Evolutionary conservation across 2,113 vertebrate species (phyloP).

Genomic region (Pelecanus crispus): DNA sequence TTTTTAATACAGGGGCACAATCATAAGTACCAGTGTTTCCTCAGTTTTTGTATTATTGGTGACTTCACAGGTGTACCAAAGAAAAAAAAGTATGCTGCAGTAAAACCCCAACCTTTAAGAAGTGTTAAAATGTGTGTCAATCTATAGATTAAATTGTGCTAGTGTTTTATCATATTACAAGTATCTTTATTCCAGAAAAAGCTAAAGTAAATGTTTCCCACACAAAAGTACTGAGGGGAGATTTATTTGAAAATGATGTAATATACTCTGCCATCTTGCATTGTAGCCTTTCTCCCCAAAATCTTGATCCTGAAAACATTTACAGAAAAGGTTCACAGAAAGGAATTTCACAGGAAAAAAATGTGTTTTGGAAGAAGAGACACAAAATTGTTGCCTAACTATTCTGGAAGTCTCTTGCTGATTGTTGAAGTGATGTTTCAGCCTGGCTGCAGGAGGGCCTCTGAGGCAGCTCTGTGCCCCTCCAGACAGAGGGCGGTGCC

Average conservation of each 20-base stretch:
- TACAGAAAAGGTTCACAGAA: background rate
- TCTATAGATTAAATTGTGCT: background rate
- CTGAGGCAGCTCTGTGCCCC: background rate
- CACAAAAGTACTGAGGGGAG: background rate
- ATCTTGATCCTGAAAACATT: background rate
- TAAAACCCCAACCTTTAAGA: background rate
- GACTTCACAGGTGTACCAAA: background rate
- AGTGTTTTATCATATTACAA: background rate
- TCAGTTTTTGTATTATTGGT: background rate
- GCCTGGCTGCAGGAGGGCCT: background rate
- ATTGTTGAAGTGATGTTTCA: accelerated
- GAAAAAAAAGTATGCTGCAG: background rate
- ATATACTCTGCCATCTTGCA: accelerated
- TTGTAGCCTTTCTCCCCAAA: background rate
- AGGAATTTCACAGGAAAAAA: background rate
- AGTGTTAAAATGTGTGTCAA: background rate
- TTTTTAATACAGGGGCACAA: background rate
- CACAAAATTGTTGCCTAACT: background rate
- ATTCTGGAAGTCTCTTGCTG: background rate
- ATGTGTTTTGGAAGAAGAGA: background rate
- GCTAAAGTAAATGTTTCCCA: background rate
- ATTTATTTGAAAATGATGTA: background rate
- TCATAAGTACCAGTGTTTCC: background rate
- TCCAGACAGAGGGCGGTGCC: too few relatives aligned
- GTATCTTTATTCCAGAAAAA: background rate